Conservation (phyloP, 1,140 invertebrate species). For the Drosophila mauritiana region DNA sequence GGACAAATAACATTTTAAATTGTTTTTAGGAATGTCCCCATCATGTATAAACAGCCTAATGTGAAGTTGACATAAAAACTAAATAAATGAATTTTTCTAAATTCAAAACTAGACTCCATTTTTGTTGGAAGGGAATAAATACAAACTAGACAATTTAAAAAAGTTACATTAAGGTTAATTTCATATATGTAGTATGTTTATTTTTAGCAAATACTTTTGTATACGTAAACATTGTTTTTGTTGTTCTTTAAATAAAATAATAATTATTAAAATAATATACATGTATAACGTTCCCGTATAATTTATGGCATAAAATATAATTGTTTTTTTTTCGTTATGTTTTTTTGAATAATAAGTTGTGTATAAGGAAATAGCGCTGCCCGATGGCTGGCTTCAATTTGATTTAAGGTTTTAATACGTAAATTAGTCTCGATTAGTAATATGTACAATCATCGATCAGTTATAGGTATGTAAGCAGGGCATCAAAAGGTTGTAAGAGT, state of each 20-base stretch:
- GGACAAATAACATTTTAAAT: constrained; percentile 5
- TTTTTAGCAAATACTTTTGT: constrained; percentile 77
- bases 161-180: constrained; percentile 12
- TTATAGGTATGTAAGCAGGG: constrained; percentile 34
- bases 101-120: neutral
- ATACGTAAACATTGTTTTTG: constrained; percentile 74
- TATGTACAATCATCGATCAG: constrained; percentile 66
- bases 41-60: constrained; percentile 4
- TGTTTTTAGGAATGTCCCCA: constrained; percentile 9
- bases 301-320: constrained; percentile 77
- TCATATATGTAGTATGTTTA: constrained; percentile 51
- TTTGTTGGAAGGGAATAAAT: neutral
- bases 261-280: constrained; percentile 66
- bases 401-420: constrained; percentile 60
- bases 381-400: constrained; percentile 13
- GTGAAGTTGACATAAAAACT: neutral
- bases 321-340: constrained; percentile 35
- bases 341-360: constrained; percentile 46
- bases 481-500: constrained; percentile 50
- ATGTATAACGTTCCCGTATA: constrained; percentile 74
- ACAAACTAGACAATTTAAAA: neutral
- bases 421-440: constrained; percentile 73
- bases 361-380: constrained; percentile 67
- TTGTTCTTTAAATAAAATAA: constrained; percentile 72
- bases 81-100: neutral